Evolutionary conservation across 1,140 invertebrate genomes (phyloP), one percentile per base, ranked within the genome.

Genomic region (Cherax quadricarinatus): DNA sequence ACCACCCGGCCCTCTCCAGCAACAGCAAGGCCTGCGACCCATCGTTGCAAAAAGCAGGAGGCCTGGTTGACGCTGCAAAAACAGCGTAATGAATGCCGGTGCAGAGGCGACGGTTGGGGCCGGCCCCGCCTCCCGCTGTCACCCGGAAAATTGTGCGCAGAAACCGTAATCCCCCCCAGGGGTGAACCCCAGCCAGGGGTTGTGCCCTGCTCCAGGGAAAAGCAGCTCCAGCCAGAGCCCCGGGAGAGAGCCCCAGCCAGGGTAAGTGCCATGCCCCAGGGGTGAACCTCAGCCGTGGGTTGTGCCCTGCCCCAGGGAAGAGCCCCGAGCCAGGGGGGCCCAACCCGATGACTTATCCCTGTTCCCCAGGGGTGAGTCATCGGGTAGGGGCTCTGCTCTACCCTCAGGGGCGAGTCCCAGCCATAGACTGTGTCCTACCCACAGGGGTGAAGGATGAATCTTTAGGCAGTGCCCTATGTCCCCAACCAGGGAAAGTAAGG

Each of bases 21-120:
- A 87, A 87, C 86, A 79, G 86, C 86, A 87, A 87, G 86, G 70
- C 86, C 73, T 79, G 53, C 86, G 62, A 48, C 75, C 86, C 86
- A n/a, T 88, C 86, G 24, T 88, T 88, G 86, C 86, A 88, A 88
- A 88, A 88, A 88, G 51, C 86, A 16, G 57, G 57, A 79, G 86
- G 75, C 86, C 86, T 88, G 86, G 75, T 62, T 88, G 86, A 88
- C 53, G 86, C 41, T 88, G 86, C 86, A 88, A 88, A 88, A 88
- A 88, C 86, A 79, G 75, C 73, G 51, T 88, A 88, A 88, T 88
- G 86, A 88, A 88, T 88, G 75, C 86, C n/a, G 57, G 86, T 88
- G 86, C 86, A 88, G 49, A 80, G 57, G 75, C 14, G 78, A 88
- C 86, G 86, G 86, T 88, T 88, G 80, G 60, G 41, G 53, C 49